These are phyloP conservation scores for Channallabes apus DNA, from an alignment of 2,797 vertebrate genomes.

Conservation along the genomic window DNA sequence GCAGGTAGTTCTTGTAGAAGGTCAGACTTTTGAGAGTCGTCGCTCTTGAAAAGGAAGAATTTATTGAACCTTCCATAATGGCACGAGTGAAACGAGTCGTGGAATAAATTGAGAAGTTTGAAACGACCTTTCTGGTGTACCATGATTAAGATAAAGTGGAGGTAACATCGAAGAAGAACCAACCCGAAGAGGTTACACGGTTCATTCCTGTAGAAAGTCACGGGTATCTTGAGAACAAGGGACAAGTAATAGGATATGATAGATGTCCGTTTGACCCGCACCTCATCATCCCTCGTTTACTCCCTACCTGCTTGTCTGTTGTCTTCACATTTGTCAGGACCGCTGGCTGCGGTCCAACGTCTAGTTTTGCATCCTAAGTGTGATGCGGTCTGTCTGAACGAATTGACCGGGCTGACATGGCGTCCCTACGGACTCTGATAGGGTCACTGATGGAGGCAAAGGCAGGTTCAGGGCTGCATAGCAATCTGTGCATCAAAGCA, in stretches of 20 bases:
- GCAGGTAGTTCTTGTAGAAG: neutral
- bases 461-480: slow-evolving; percentile 54
- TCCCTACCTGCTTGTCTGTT: slow-evolving; percentile 21
- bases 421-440: slow-evolving; percentile 48
- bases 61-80: too few relatives aligned
- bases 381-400: slow-evolving; percentile 45
- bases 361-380: slow-evolving; percentile 51
- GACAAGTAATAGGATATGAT: neutral
- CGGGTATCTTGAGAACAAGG: neutral
- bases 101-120: neutral
- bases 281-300: neutral
- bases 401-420: slow-evolving; percentile 57
- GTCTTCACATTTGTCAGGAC: slow-evolving; percentile 19
- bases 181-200: neutral
- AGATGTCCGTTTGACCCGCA: neutral
- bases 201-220: neutral
- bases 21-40: too few relatives aligned
- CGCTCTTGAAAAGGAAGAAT: neutral
- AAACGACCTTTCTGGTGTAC: neutral
- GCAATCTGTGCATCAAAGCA: slow-evolving; percentile 53
- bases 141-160: neutral
- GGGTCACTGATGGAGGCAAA: slow-evolving; percentile 53
- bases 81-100: neutral
- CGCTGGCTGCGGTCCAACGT: slow-evolving; percentile 50
- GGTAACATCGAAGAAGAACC: neutral